Evolutionary conservation across 2,113 vertebrate species (phyloP).

Genomic region (Gambusia holbrooki): DNA sequence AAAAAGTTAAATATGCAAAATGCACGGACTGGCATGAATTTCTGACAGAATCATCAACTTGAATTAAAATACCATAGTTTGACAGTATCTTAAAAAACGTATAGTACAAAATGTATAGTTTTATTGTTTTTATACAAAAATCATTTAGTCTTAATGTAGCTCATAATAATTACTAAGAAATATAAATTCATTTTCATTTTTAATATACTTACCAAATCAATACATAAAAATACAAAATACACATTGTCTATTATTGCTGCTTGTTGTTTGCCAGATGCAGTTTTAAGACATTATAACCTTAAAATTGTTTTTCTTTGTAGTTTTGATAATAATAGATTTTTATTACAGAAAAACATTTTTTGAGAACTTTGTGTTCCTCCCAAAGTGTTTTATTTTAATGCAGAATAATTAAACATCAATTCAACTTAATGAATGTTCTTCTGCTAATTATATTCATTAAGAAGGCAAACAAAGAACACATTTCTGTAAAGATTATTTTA

Average conservation of each 20-base stretch:
- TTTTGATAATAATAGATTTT: no score
- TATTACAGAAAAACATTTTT: neutral
- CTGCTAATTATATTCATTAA: constrained; percentile 22
- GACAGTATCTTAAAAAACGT: neutral
- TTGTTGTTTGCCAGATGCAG: no score
- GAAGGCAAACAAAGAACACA: neutral
- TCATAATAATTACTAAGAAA: no score
- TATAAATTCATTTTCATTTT: no score
- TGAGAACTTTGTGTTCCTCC: neutral
- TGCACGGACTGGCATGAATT: neutral
- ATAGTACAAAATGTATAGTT: neutral
- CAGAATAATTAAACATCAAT: constrained; percentile 6
- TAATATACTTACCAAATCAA: no score
- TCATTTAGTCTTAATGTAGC: neutral
- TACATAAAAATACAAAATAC: no score
- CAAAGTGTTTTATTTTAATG: constrained; percentile 11
- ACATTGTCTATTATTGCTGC: no score
- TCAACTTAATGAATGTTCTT: constrained; percentile 5
- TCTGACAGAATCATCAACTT: neutral
- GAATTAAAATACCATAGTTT: neutral
- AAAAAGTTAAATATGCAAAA: neutral
- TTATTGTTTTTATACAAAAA: neutral
- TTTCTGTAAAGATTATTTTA: neutral
- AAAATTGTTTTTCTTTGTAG: no score
- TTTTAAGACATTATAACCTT: no score